phyloP scores from a whole-genome alignment of 2,113 vertebrate genomes.

The Opisthocomus hoazin region DNA sequence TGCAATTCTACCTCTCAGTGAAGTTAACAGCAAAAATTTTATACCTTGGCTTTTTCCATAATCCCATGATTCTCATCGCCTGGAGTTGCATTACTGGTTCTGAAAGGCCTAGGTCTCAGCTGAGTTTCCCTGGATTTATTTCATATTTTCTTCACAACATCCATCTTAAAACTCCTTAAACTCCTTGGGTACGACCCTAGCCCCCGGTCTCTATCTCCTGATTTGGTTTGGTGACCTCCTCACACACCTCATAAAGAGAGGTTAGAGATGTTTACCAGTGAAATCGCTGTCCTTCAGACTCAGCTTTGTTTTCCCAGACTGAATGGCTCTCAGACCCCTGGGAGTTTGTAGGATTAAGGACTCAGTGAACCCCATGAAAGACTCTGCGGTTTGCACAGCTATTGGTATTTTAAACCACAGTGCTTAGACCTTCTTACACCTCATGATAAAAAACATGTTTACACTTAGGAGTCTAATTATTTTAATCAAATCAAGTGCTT shows the following conservation, averaged over 20 bases:
- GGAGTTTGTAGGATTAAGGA: neutral
- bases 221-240: neutral
- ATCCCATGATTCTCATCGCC: neutral
- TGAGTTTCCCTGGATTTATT: neutral
- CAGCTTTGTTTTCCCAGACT: slow-evolving; percentile 15
- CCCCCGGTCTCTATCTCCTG: neutral
- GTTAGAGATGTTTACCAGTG: neutral
- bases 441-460: neutral
- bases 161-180: neutral
- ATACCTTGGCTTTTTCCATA: neutral
- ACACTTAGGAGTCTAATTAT: neutral
- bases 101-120: neutral
- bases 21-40: neutral
- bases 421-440: slow-evolving; percentile 11
- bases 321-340: neutral
- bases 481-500: slow-evolving; percentile 9
- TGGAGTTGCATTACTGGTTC: neutral
- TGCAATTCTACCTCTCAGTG: neutral
- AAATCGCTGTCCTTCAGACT: neutral
- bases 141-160: neutral
- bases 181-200: neutral
- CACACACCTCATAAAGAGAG: neutral
- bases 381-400: neutral
- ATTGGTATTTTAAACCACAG: neutral
- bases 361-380: neutral